A percentile compares a stretch with the other conserved stretches of the same genome.
Conservation (phyloP, 2,113 vertebrate genomes). For the Hippocampus abdominalis region DNA sequence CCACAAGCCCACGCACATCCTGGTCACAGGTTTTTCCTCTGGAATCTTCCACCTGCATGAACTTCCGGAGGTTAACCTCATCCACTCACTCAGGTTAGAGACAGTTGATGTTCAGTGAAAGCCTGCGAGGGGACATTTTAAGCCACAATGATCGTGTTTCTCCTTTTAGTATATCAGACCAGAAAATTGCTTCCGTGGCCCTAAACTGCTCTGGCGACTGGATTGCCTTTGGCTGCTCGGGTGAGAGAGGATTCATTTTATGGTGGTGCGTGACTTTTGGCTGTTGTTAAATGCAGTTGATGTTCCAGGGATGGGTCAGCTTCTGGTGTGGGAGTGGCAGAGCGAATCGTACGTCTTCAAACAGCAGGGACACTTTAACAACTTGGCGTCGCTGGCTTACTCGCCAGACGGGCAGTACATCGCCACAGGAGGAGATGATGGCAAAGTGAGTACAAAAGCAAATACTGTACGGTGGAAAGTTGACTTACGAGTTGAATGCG, state of each 20-base stretch:
- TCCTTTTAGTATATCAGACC: constrained; percentile 85
- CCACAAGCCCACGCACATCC: constrained; percentile 83
- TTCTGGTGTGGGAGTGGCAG: constrained; percentile 99
- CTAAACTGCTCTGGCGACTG: constrained; percentile 90
- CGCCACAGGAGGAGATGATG: constrained; percentile 89
- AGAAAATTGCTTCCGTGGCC: constrained; percentile 81
- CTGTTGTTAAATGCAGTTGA: not conserved
- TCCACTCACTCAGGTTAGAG: constrained; percentile 90
- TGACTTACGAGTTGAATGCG: too few species aligned
- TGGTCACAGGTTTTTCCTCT: constrained; percentile 91
- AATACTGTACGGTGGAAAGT: too few species aligned
- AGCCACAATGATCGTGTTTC: not conserved
- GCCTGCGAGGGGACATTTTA: not conserved
- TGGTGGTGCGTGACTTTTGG: not conserved
- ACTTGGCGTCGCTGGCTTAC: constrained; percentile 88
- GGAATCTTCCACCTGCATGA: constrained; percentile 94
- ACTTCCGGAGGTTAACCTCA: constrained; percentile 90
- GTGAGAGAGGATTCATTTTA: constrained; percentile 54
- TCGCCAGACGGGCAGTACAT: constrained; percentile 93
- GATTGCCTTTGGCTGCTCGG: constrained; percentile 93
- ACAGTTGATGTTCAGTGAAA: not conserved
- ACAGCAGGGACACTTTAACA: constrained; percentile 97
- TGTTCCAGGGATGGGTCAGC: constrained; percentile 84
- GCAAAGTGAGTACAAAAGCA: constrained; percentile 77
- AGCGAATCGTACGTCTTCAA: constrained; percentile 96